Conservation (phyloP, 2,888 invertebrate genomes). For the Agrypnus murinus region DNA sequence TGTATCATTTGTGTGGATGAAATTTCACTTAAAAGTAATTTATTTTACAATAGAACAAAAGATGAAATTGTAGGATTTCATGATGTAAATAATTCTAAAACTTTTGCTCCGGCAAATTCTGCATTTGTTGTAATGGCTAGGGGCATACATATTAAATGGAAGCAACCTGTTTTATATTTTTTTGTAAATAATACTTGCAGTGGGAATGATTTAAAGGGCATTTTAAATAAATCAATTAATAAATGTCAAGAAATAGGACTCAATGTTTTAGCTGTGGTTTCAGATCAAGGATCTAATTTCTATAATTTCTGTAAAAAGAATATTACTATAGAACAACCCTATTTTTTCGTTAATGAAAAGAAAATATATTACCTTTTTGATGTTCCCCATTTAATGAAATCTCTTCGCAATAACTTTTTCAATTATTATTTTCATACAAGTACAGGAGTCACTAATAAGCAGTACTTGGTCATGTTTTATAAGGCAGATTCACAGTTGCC, state of each 20-base stretch:
- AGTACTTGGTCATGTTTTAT: constrained; percentile 41
- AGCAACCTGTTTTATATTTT: constrained; percentile 16
- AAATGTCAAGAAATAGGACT: background rate
- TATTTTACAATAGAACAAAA: constrained; percentile 3
- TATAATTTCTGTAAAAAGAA: constrained; percentile 26
- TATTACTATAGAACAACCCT: constrained; percentile 12
- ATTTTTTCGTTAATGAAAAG: constrained; percentile 30
- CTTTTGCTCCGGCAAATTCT: background rate
- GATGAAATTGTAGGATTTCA: constrained; percentile 19
- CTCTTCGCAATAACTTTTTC: constrained; percentile 45
- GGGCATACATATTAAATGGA: constrained; percentile 5
- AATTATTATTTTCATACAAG: constrained; percentile 15
- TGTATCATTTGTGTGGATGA: constrained; percentile 1
- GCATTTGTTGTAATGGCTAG: constrained; percentile 1
- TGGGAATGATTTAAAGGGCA: background rate
- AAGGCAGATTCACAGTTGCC: constrained; percentile 44
- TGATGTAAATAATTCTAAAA: background rate
- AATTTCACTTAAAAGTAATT: background rate
- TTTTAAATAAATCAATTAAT: background rate
- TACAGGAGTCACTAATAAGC: too few relatives aligned
- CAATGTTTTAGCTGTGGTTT: constrained; percentile 29
- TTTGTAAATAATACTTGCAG: background rate
- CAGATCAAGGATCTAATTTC: constrained; percentile 46
- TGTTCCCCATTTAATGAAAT: constrained; percentile 46
- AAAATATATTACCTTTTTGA: constrained; percentile 49